Conservation (phyloP, 2,113 vertebrate genomes). For the Elgaria multicarinata region DNA sequence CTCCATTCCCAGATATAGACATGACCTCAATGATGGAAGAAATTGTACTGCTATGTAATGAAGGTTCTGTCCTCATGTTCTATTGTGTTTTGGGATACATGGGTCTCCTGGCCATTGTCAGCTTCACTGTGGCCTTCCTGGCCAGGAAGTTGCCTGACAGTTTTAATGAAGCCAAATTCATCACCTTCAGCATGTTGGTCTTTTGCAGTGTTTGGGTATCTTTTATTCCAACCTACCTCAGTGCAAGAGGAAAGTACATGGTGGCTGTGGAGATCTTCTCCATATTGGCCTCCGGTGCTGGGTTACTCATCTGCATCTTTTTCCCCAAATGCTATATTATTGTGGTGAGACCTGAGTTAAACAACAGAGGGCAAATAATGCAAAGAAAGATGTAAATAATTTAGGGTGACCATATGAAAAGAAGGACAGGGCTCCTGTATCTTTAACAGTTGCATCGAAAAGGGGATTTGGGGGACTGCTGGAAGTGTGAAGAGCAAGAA, state of each 20-base stretch:
- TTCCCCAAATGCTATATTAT: background rate
- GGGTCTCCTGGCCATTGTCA: background rate
- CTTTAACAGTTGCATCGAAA: too few species aligned
- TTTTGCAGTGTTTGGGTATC: constrained; percentile 16
- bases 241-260: background rate
- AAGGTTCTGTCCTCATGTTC: background rate
- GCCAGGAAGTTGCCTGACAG: background rate
- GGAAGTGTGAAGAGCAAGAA: too few species aligned
- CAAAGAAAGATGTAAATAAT: background rate
- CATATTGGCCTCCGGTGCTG: background rate
- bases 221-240: background rate
- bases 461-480: too few species aligned
- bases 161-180: constrained; percentile 15
- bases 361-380: background rate
- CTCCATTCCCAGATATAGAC: background rate
- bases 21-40: background rate
- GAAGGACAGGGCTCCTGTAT: too few species aligned
- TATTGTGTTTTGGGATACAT: constrained; percentile 1
- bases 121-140: background rate
- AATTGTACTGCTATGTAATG: background rate
- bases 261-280: constrained; percentile 18
- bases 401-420: too few species aligned
- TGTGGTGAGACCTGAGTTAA: background rate
- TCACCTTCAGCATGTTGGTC: constrained; percentile 22
- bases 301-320: background rate